These are phyloP conservation scores for Echinops telfairi DNA, from an alignment of 2,113 vertebrate species.

Conservation along the genomic window DNA sequence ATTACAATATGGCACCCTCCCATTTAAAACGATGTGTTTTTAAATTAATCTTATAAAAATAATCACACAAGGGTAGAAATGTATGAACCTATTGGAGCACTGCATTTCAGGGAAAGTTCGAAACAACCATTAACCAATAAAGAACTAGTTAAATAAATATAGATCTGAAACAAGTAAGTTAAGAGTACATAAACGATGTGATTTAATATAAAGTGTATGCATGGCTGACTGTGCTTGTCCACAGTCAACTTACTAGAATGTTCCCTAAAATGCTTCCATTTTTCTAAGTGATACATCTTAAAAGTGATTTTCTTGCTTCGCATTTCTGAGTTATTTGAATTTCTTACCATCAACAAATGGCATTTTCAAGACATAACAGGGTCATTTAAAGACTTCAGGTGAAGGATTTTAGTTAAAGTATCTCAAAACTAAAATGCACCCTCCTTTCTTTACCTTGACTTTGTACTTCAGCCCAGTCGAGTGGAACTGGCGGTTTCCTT, in stretches of 20 bases:
- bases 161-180: background rate
- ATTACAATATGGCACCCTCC: background rate
- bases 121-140: constrained; percentile 19
- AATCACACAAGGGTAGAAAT: background rate
- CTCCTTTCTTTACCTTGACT: constrained; percentile 88
- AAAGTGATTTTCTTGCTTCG: constrained; percentile 2
- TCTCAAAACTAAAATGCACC: background rate
- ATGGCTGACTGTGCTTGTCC: background rate
- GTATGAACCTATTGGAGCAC: background rate
- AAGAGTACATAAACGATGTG: background rate
- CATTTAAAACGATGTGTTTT: constrained; percentile 1
- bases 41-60: constrained; percentile 4
- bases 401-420: background rate
- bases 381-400: background rate
- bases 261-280: background rate
- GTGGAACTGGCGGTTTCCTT: constrained; percentile 95
- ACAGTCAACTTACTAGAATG: background rate
- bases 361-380: background rate
- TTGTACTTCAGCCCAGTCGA: constrained; percentile 95
- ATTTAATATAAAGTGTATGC: background rate
- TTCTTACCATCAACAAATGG: background rate
- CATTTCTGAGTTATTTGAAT: background rate
- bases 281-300: constrained; percentile 3
- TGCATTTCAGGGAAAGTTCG: background rate
- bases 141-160: constrained; percentile 6